Conservation (phyloP, 2,113 vertebrate species). For the Osmerus eperlanus region DNA sequence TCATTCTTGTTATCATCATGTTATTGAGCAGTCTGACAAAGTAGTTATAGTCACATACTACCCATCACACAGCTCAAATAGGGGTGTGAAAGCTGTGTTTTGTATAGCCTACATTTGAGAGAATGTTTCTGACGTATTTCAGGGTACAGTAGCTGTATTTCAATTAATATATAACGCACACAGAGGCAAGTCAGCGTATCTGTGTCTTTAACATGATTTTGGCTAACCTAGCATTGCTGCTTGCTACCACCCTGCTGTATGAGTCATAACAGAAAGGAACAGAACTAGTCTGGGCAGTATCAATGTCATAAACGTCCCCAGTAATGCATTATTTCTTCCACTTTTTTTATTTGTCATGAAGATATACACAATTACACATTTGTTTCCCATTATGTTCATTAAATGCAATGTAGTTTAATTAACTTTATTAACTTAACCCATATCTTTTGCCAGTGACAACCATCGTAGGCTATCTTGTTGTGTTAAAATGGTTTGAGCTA, state of each 20-base stretch:
- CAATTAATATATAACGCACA: not conserved
- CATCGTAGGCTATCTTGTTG: too few relatives aligned
- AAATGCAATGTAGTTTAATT: not conserved
- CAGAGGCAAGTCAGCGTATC: not conserved
- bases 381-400: slow-evolving; percentile 7
- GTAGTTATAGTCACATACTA: too few relatives aligned
- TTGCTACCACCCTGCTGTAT: slow-evolving; percentile 22
- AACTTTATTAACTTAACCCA: not conserved
- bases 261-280: slow-evolving; percentile 45
- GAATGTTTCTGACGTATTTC: too few relatives aligned
- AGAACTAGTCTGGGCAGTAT: slow-evolving; percentile 54
- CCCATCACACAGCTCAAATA: too few relatives aligned
- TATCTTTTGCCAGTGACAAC: too few relatives aligned
- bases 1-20: too few relatives aligned
- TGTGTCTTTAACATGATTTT: not conserved
- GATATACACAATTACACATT: slow-evolving; percentile 27
- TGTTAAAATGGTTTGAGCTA: too few relatives aligned
- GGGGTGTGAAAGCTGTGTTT: too few relatives aligned
- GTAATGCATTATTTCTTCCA: slow-evolving; percentile 53
- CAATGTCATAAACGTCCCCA: slow-evolving; percentile 56
- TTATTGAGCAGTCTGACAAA: too few relatives aligned
- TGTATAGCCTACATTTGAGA: too few relatives aligned
- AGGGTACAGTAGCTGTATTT: too few relatives aligned
- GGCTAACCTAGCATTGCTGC: not conserved
- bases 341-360: slow-evolving; percentile 41